Base-by-base conservation (phyloP, 1,140 invertebrate genomes). In the Eueides isabella region DNA sequence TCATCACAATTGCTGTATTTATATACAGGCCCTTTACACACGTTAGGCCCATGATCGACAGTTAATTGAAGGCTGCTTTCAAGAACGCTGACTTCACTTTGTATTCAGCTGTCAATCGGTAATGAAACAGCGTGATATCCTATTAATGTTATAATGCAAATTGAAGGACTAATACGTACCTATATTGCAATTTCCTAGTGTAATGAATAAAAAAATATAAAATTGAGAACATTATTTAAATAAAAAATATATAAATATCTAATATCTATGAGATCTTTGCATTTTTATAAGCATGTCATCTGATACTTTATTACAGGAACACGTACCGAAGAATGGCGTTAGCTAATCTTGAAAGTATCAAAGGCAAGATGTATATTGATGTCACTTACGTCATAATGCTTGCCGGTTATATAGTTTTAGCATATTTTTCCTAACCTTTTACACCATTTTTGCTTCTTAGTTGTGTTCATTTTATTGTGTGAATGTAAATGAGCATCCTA, bases 321-420 rank as follows among this genome's bases (percentile, higher is more conserved):
- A 55, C 26, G 19, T 16, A 19, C 23, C 19, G n/a, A 26, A 26
- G 48, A 55, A 55, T 26, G n/a, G 23, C 19, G 55, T 72, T 67
- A 67, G 71, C 71, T 67, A 72, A 72, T 78, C 61, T 74, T n/a
- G n/a, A n/a, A n/a, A 74, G 41, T 69, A 65, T 74, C 67, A 41
- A 74, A 67, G 68, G 14, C 33, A 55, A 48, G 26, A 61, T 61
- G 61, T 19, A 48, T 62, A 81, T 77, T 71, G 72, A 63, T 77
- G 74, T 76, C 75, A 64, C 72, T 79, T 81, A 79, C 80, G 66
- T 81, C 80, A 81, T 72, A 67, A 55, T 72, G 65, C 67, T 64
- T 30, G 61, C 75, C 74, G 61, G 79, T 71, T 81, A 71, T 72
- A 79, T 69, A 67, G 31, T 68, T 75, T 77, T 72, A 76, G 76